Conservation (phyloP, 2,113 vertebrate species). For the Sander vitreus region DNA sequence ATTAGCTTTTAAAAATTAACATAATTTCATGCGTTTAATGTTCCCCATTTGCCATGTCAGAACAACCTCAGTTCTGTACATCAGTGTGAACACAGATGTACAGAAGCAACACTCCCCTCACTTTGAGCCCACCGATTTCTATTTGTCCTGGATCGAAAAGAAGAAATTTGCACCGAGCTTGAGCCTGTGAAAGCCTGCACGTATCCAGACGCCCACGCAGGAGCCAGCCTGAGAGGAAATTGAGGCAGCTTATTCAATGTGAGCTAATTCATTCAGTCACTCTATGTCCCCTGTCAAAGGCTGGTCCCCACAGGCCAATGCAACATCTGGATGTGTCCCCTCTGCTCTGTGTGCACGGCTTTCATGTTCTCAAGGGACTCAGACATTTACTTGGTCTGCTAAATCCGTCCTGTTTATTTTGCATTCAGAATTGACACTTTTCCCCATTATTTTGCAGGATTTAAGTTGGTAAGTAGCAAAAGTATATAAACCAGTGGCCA, state of each 20-base stretch:
- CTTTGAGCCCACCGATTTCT: background rate
- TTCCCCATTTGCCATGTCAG: background rate
- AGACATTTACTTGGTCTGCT: slow-evolving; percentile 14
- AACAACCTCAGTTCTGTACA: background rate
- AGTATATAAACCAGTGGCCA: background rate
- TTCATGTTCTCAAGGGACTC: slow-evolving; percentile 55
- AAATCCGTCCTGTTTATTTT: slow-evolving; percentile 37
- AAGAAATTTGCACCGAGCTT: background rate
- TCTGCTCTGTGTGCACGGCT: slow-evolving; percentile 40
- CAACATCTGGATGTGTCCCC: slow-evolving; percentile 70
- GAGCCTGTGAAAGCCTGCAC: slow-evolving; percentile 46
- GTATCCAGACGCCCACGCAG: slow-evolving; percentile 53
- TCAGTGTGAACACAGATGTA: background rate
- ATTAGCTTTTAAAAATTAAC: background rate
- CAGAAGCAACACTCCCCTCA: background rate
- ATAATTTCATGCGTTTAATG: background rate
- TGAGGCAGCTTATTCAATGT: slow-evolving; percentile 49
- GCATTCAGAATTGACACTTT: slow-evolving; percentile 4
- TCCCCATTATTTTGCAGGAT: slow-evolving; percentile 9
- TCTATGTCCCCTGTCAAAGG: slow-evolving; percentile 56
- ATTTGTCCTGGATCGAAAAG: slow-evolving; percentile 10
- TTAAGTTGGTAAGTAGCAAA: background rate
- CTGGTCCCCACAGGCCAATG: slow-evolving; percentile 54
- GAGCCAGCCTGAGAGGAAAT: slow-evolving; percentile 53
- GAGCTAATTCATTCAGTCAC: slow-evolving; percentile 69